phyloP scores from a whole-genome alignment of 1,140 invertebrate genomes.

The Drosophila watanabei region DNA sequence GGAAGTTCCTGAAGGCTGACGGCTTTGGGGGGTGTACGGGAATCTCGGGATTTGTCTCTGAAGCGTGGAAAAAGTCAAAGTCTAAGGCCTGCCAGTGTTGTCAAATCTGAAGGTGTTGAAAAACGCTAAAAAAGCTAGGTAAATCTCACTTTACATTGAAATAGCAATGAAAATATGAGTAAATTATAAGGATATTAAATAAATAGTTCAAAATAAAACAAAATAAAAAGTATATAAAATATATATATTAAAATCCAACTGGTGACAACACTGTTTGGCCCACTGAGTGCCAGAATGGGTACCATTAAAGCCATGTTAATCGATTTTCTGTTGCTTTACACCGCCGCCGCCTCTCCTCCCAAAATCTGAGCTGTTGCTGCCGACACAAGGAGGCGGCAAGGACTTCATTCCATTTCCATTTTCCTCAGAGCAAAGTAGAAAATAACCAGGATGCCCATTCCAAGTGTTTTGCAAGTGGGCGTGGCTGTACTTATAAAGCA shows the following conservation, averaged over 20 bases:
- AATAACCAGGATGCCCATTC: constrained; percentile 61
- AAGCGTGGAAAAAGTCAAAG: constrained; percentile 43
- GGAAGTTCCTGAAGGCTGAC: constrained; percentile 24
- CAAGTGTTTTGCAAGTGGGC: constrained; percentile 35
- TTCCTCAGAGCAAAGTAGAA: constrained; percentile 47
- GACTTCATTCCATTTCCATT: constrained; percentile 1
- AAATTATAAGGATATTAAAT: no score
- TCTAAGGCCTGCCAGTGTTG: constrained; percentile 40
- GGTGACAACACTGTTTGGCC: constrained; percentile 18
- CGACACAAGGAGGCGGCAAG: constrained; percentile 29
- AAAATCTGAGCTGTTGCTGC: constrained; percentile 40
- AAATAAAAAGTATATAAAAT: background rate
- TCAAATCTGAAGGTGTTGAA: background rate
- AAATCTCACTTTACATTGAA: background rate
- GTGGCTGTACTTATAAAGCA: constrained; percentile 30
- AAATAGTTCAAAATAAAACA: background rate
- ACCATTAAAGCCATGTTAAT: constrained; percentile 77
- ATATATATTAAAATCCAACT: background rate
- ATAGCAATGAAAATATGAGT: background rate
- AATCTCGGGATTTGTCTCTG: constrained; percentile 6
- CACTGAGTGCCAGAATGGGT: background rate
- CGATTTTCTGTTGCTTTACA: constrained; percentile 75
- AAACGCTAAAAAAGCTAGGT: background rate
- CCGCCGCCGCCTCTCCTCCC: constrained; percentile 8
- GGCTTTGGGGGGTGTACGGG: background rate